These are phyloP conservation scores for Gallinago media DNA, from an alignment of 2,113 vertebrate species.

Conservation along the genomic window DNA sequence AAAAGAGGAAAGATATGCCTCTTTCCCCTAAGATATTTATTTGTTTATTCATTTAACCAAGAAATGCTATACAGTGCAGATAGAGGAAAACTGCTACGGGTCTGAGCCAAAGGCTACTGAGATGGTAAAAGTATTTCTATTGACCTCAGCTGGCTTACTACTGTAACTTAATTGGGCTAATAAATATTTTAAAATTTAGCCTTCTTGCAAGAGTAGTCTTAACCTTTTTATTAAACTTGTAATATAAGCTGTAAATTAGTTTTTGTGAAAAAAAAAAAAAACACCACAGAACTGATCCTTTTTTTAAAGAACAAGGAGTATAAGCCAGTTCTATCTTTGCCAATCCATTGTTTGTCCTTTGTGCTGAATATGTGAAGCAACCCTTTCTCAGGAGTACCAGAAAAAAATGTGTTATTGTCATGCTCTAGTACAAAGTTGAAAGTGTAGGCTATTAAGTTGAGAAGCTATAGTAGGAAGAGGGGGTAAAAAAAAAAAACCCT, in stretches of 20 bases:
- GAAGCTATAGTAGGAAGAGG: neutral
- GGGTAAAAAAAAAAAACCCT: neutral
- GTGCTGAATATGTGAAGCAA: neutral
- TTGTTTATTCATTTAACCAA: neutral
- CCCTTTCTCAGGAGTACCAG: neutral
- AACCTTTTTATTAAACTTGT: neutral
- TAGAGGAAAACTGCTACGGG: neutral
- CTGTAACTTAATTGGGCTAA: neutral
- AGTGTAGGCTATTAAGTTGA: neutral
- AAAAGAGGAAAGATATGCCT: neutral
- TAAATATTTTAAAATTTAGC: neutral
- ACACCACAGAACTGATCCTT: fast-evolving
- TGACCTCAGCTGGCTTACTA: neutral
- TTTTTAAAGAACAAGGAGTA: neutral
- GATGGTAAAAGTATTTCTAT: neutral
- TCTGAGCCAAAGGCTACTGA: neutral
- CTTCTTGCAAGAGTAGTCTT: neutral
- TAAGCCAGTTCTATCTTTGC: neutral
- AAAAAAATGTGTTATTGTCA: neutral
- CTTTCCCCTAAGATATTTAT: neutral
- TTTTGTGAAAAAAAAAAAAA: neutral
- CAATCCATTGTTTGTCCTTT: neutral
- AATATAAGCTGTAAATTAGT: neutral
- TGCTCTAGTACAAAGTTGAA: neutral
- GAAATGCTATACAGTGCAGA: neutral